phyloP scores from a whole-genome alignment of 2,797 vertebrate species.

The Amphiprion clarkii region DNA sequence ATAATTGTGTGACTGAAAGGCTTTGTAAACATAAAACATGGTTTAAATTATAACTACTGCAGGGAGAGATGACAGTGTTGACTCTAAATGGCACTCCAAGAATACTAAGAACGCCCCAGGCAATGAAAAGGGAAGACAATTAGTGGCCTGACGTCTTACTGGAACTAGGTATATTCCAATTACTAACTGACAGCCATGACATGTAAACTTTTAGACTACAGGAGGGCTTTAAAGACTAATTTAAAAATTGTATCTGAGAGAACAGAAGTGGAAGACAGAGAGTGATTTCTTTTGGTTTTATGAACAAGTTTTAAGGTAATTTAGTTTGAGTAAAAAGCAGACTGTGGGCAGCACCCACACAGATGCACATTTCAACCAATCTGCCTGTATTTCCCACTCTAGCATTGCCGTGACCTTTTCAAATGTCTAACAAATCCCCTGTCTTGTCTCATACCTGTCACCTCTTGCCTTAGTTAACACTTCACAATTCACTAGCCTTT shows the following conservation, averaged over 20 bases:
- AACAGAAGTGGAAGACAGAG: not conserved
- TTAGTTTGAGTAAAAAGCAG: constrained; percentile 17
- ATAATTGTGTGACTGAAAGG: constrained; percentile 20
- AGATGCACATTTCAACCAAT: constrained; percentile 16
- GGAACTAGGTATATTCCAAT: constrained; percentile 1
- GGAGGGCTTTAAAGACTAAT: not conserved
- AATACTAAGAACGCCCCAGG: not conserved
- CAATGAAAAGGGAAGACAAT: constrained; percentile 11
- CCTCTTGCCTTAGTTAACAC: constrained; percentile 31
- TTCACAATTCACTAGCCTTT: constrained; percentile 10
- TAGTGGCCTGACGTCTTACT: constrained; percentile 28
- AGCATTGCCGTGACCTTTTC: constrained; percentile 49
- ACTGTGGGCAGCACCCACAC: not conserved
- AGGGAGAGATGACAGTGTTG: constrained; percentile 2
- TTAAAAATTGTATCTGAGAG: not conserved
- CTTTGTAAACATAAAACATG: constrained; percentile 15
- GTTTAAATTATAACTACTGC: constrained; percentile 11
- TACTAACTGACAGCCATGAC: constrained; percentile 26
- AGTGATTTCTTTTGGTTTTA: not conserved
- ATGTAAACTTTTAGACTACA: constrained; percentile 12
- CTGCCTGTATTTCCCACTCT: constrained; percentile 29
- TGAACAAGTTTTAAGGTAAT: not conserved
- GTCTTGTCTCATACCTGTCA: constrained; percentile 24
- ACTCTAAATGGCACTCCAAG: constrained; percentile 5
- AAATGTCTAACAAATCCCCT: constrained; percentile 47